Evolutionary conservation across 1,140 invertebrate species (phyloP), one percentile per base, ranked within the genome.

Genomic region (Antheraea mylitta): DNA sequence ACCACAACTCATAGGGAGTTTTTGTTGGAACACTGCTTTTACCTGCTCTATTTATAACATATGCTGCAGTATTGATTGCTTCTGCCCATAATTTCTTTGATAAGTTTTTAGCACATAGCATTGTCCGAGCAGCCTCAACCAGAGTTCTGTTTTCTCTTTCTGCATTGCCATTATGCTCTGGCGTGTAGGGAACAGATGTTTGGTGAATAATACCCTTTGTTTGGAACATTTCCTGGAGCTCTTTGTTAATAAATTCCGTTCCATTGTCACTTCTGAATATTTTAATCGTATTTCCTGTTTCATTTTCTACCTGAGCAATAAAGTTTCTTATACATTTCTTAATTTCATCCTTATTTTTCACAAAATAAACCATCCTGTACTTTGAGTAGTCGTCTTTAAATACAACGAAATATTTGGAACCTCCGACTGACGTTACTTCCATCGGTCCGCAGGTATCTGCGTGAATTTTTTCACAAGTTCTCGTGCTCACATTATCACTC

Each of bases 111-210:
- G 36, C 70, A 69, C 63, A 42, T 22, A 75, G 48, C 75, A 86
- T 79, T 13, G 84, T 85, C 71, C 85, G 75, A 22, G 89, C 91
- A 38, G 80, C 79, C 81, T 94, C 92, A 16, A 92, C 82, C 42
- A 92, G 16, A 9, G 81, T 92, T 70, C 90, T 66, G 38, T 82
- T 93, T 69, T 89, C 83, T 60, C 82, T 68, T 70, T 93, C 93
- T n/a, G 83, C 81, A 30, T 75, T 74, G 8, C 92, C 92, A 76
- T 94, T 94, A 70, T 93, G 85, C 75, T 94, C 71, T 0, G 92
- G 89, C 6, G 85, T 91, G 70, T 93, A 93, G 1, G 83, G 61
- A 18, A 84, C 79, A 18, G 79, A 82, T 8, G 66, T 82, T 75
- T 91, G 79, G 70, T 93, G 86, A 30, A 38, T 65, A 19, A 92